Evolutionary conservation across 2,888 invertebrate genomes (phyloP).

Genomic region (Gastrophysa polygoni): DNA sequence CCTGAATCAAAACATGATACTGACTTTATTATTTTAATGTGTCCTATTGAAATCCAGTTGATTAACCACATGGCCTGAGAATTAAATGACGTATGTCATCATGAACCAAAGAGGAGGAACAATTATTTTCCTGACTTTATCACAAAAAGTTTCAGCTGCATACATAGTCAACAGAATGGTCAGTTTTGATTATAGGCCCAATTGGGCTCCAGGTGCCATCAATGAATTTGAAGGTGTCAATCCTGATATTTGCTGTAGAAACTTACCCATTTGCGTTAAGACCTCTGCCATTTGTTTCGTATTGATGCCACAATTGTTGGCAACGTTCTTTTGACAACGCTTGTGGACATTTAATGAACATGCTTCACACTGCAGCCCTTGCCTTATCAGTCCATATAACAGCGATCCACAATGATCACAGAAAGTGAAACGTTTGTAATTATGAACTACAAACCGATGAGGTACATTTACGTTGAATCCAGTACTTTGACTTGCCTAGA

Average conservation of each 20-base stretch:
- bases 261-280: constrained; percentile 82
- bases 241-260: background rate
- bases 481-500: constrained; percentile 60
- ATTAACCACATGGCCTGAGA: too few relatives aligned
- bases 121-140: too few relatives aligned
- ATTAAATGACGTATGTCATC: background rate
- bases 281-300: constrained; percentile 96
- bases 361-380: constrained; percentile 95
- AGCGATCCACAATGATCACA: constrained; percentile 99
- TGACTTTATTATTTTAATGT: too few relatives aligned
- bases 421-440: constrained; percentile 97
- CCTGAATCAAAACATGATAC: too few relatives aligned
- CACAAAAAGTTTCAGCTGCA: background rate
- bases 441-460: constrained; percentile 95
- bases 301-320: constrained; percentile 99
- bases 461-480: constrained; percentile 99
- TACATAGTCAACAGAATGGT: too few relatives aligned
- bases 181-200: too few relatives aligned
- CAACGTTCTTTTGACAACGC: constrained; percentile 98
- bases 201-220: too few relatives aligned
- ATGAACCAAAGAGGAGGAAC: too few relatives aligned
- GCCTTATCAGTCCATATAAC: constrained; percentile 93
- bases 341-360: constrained; percentile 99
- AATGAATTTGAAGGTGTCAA: too few relatives aligned
- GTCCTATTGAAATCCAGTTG: too few relatives aligned